Evolutionary conservation across 2,113 vertebrate genomes (phyloP).

Genomic region (Zosterops borbonicus): DNA sequence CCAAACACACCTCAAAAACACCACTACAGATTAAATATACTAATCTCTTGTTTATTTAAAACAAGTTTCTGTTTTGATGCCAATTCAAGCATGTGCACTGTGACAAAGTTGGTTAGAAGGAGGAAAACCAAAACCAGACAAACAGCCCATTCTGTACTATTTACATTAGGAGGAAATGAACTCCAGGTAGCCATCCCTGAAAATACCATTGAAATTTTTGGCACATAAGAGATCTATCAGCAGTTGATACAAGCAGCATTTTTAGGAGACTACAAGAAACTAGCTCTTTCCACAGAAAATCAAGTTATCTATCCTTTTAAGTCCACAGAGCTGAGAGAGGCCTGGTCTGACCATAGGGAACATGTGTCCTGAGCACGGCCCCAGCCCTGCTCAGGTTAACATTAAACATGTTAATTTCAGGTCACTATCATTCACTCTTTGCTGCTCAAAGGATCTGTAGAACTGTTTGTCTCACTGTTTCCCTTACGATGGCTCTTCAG

Average conservation of each 20-base stretch:
- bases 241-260: neutral
- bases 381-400: neutral
- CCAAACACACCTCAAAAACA: neutral
- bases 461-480: neutral
- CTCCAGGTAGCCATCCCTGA: neutral
- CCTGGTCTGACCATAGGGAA: neutral
- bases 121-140: neutral
- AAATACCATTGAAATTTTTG: neutral
- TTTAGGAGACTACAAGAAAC: neutral
- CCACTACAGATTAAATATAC: neutral
- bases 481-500: neutral
- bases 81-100: neutral
- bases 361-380: neutral
- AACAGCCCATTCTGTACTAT: accelerated
- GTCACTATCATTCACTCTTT: neutral
- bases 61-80: neutral
- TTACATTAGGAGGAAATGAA: neutral
- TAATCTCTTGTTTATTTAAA: neutral
- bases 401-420: neutral
- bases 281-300: neutral
- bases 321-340: neutral
- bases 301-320: neutral
- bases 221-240: neutral
- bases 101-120: neutral
- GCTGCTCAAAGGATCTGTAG: neutral